phyloP scores from a whole-genome alignment of 2,797 vertebrate species.

The Hemibagrus guttatus region DNA sequence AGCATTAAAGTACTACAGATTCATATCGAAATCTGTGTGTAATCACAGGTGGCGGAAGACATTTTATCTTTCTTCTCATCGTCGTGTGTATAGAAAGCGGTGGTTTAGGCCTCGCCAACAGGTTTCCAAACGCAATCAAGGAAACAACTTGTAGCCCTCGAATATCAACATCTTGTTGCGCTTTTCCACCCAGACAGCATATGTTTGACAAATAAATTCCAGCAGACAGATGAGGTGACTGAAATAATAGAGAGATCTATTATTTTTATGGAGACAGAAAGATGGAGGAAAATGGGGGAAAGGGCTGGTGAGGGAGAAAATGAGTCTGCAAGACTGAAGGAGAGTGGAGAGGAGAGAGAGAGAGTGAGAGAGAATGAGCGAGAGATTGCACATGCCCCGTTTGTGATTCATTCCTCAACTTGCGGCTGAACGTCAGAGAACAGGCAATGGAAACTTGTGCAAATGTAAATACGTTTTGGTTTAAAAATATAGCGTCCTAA shows the following conservation, averaged over 20 bases:
- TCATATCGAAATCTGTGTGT: background rate
- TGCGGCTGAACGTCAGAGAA: constrained; percentile 73
- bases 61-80: constrained; percentile 17
- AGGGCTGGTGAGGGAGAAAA: constrained; percentile 43
- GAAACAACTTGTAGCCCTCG: constrained; percentile 66
- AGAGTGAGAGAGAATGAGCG: background rate
- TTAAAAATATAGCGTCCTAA: constrained; percentile 66
- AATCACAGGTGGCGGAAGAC: background rate
- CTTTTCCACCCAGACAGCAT: constrained; percentile 62
- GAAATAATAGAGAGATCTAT: constrained; percentile 45
- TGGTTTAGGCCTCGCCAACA: constrained; percentile 32
- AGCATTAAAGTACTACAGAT: background rate
- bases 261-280: constrained; percentile 41
- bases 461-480: constrained; percentile 66
- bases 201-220: constrained; percentile 41
- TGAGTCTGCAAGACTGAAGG: constrained; percentile 59
- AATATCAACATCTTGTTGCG: constrained; percentile 58
- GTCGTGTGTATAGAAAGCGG: constrained; percentile 11
- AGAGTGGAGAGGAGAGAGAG: background rate
- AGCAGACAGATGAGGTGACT: constrained; percentile 37
- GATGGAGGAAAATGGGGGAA: constrained; percentile 36
- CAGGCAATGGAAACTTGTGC: constrained; percentile 64
- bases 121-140: constrained; percentile 59
- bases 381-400: constrained; percentile 57
- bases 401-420: constrained; percentile 66